Percentiles rank a stretch among this genome's conserved stretches.
Evolutionary conservation across 2,113 vertebrate genomes (phyloP).

Genomic region (Sitta europaea): DNA sequence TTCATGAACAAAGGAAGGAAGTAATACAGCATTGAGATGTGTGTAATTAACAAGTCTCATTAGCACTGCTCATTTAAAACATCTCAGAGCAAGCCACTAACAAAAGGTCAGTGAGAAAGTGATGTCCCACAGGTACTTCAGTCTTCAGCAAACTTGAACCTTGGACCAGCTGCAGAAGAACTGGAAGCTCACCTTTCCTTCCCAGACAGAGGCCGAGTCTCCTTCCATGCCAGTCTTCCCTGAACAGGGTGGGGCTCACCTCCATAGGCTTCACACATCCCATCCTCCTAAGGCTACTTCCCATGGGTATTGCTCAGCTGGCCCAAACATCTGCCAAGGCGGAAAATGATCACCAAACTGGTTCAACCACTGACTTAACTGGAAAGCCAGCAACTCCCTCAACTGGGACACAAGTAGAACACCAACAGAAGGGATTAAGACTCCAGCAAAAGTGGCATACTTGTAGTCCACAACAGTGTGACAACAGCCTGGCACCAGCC

Average conservation of each 20-base stretch:
- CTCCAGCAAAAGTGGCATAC: neutral
- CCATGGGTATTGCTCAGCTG: neutral
- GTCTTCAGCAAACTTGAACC: neutral
- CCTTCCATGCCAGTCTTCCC: neutral
- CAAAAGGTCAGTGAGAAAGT: neutral
- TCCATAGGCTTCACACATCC: neutral
- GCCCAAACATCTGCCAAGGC: neutral
- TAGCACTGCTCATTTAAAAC: neutral
- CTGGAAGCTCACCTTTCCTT: neutral
- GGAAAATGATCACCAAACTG: neutral
- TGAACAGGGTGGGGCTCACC: neutral
- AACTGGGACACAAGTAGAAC: neutral
- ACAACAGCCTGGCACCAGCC: neutral
- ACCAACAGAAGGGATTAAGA: neutral
- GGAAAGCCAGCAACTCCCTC: neutral
- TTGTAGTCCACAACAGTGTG: fast-evolving
- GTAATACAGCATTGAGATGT: neutral
- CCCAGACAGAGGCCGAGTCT: neutral
- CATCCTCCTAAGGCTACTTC: neutral
- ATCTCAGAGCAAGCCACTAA: neutral
- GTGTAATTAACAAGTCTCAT: neutral
- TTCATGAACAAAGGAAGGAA: neutral
- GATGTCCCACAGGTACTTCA: neutral
- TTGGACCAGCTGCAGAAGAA: neutral
- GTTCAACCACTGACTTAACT: neutral